Conservation (phyloP, 2,888 invertebrate genomes). For the Willowsia nigromaculata region DNA sequence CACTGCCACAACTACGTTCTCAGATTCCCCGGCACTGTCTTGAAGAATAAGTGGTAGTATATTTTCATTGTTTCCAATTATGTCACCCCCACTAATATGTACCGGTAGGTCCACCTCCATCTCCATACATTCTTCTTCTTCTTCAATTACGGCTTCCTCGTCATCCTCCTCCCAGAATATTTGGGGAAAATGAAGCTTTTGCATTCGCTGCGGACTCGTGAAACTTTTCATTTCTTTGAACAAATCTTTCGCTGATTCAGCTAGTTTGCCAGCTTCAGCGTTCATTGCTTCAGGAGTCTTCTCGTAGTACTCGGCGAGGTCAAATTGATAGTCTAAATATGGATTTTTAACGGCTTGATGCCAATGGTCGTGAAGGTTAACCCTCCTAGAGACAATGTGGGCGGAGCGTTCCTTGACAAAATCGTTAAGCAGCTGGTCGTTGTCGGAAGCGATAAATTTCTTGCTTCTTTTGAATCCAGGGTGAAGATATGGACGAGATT, state of each 20-base stretch:
- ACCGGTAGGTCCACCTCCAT: neutral
- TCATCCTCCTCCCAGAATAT: neutral
- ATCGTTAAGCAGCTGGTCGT: neutral
- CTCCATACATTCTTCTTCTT: neutral
- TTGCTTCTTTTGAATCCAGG: neutral
- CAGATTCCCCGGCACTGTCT: neutral
- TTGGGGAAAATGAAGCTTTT: neutral
- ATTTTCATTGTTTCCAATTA: neutral
- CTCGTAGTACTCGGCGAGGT: neutral
- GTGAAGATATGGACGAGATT: too few species aligned
- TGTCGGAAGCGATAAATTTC: neutral
- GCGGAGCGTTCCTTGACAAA: neutral
- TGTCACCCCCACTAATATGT: neutral
- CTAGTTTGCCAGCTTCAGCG: neutral
- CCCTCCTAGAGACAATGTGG: neutral
- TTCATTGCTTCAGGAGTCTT: neutral
- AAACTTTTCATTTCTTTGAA: neutral
- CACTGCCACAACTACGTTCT: neutral
- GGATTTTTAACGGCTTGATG: neutral
- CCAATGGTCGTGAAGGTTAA: neutral
- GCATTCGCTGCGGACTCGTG: neutral
- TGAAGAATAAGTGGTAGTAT: neutral
- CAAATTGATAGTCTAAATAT: conserved; percentile 8
- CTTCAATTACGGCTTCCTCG: neutral
- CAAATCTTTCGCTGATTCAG: neutral